Base-by-base conservation (phyloP, 2,797 vertebrate genomes). In the Ara ararauna region DNA sequence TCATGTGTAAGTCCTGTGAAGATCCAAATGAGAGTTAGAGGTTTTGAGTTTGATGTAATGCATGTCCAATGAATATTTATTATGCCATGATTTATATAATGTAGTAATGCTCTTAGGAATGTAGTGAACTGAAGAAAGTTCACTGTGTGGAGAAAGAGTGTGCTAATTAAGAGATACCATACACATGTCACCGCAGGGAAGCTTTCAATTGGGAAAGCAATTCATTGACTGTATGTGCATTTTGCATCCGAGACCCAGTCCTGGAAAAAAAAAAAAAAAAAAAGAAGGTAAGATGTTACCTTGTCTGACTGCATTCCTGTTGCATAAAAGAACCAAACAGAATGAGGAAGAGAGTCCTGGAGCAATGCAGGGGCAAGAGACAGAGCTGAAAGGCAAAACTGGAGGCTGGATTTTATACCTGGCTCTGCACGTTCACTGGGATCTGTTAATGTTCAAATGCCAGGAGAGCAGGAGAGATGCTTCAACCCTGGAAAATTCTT, bases 11-110 rank as follows among this genome's bases (percentile, higher is more conserved):
- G 67, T 85, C 67, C 34, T 89, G 16, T 61, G 32, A 87, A 87
- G 56, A 92, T 64, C 21, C 47, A 85, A 78, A 86, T 51, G 71
- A 87, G 20, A 73, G 30, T 18, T 48, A 60, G 30, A 82, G 53
- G 13, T 65, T 89, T 89, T 81, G 45, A 78, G 13, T 68, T 91
- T 88, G 18, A 87, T 85, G 26, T 58, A 75, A 38, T 26, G 48
- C 23, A 71, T 61, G 27, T 79, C 29, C 67, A 87, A 80, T 87
- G 6, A 86, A 82, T 92, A 89, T 82, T 90, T 90, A 58, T 91
- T 90, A 71, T 48, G 12, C 38, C 9, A 16, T 70, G 30, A 73
- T 94, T 93, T 91, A 88, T 89, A 89, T 96, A 93, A 87, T 53
- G 26, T 50, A 56, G 47, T 78, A 74, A 91, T 9, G 21, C 34